Conservation (phyloP, 2,888 invertebrate species). For the Ophion slaviceki region DNA sequence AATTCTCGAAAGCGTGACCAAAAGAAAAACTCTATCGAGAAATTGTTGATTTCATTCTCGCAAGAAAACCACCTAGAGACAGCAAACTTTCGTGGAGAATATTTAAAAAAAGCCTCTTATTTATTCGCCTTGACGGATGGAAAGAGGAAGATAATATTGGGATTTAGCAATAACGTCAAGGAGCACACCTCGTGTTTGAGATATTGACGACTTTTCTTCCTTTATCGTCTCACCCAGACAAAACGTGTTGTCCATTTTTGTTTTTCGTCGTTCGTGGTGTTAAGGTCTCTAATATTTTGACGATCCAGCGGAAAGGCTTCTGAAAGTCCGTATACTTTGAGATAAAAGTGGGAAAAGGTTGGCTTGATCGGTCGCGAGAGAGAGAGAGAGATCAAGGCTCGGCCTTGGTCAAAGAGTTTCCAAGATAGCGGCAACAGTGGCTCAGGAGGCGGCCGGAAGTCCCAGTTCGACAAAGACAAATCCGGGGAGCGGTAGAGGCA, state of each 20-base stretch:
- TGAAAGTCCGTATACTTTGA: background rate
- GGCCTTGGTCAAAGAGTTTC: background rate
- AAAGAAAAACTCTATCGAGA: constrained; percentile 9
- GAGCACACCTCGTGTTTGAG: background rate
- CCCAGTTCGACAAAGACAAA: constrained; percentile 66
- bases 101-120: background rate
- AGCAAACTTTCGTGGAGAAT: background rate
- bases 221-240: background rate
- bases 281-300: background rate
- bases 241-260: constrained; percentile 6
- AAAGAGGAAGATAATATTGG: background rate
- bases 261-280: background rate
- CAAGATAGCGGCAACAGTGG: constrained; percentile 60
- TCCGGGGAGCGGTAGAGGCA: constrained; percentile 79
- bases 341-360: background rate
- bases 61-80: background rate
- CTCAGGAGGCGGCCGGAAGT: constrained; percentile 59
- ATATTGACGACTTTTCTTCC: background rate
- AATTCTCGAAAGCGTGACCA: constrained; percentile 8
- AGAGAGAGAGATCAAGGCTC: background rate
- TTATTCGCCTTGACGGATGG: background rate
- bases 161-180: constrained; percentile 24
- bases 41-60: constrained; percentile 5
- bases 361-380: background rate
- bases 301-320: background rate